Conservation (phyloP, 2,113 vertebrate genomes). For the Oreochromis aureus region DNA sequence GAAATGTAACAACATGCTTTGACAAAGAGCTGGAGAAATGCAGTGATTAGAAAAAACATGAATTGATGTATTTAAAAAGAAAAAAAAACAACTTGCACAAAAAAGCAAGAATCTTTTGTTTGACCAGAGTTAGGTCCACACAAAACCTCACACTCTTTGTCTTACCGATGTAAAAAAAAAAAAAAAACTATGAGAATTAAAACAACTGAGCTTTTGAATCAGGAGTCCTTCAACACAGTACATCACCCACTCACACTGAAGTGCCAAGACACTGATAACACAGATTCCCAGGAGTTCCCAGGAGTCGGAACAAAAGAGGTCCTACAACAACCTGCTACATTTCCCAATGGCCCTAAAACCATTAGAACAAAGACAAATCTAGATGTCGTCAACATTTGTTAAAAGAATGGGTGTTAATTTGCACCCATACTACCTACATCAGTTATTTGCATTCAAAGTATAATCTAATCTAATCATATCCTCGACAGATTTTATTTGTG, state of each 20-base stretch:
- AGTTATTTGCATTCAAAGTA: background rate
- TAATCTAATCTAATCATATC: rapidly evolving
- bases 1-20: background rate
- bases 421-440: rapidly evolving
- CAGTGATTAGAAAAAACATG: too few species aligned
- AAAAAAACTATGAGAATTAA: background rate
- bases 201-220: background rate
- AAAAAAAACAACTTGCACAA: too few species aligned
- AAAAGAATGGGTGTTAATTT: background rate
- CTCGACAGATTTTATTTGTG: background rate
- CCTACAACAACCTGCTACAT: background rate
- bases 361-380: background rate
- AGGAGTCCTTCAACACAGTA: background rate
- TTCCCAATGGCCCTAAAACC: background rate
- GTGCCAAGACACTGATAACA: background rate
- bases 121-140: too few species aligned
- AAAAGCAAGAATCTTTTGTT: too few species aligned
- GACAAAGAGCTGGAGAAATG: too few species aligned
- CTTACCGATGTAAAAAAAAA: too few species aligned
- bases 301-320: rapidly evolving
- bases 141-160: too few species aligned
- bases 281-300: background rate
- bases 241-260: background rate
- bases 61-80: too few species aligned
- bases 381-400: background rate